Evolutionary conservation across 1,140 invertebrate genomes (phyloP).

Genomic region (Aphidius ervi): DNA sequence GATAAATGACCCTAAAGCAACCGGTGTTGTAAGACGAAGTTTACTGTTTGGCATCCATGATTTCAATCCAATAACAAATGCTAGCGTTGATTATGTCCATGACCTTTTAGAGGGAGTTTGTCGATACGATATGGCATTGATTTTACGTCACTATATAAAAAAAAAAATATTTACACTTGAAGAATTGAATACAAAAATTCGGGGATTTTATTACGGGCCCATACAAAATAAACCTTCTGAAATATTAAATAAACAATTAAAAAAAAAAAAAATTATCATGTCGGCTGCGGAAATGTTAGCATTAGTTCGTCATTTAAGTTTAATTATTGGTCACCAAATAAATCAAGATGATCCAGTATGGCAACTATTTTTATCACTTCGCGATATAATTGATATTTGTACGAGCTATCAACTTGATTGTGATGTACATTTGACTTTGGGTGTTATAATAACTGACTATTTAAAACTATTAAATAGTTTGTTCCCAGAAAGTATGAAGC

Average conservation of each 20-base stretch:
- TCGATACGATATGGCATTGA: slow-evolving; percentile 9
- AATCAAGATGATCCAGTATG: neutral
- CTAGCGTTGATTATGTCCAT: slow-evolving; percentile 13
- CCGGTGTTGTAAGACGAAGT: slow-evolving; percentile 16
- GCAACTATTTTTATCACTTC: slow-evolving; percentile 3
- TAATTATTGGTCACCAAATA: slow-evolving; percentile 8
- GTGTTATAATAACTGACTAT: slow-evolving; percentile 4
- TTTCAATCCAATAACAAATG: neutral
- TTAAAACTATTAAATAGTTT: neutral
- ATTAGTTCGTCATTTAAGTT: slow-evolving; percentile 2
- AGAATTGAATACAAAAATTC: slow-evolving; percentile 12
- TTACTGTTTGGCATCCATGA: neutral
- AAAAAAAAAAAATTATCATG: slow-evolving; percentile 22
- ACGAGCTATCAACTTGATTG: slow-evolving; percentile 2
- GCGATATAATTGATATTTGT: slow-evolving; percentile 4
- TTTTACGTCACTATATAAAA: slow-evolving; percentile 7
- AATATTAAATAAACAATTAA: slow-evolving; percentile 9
- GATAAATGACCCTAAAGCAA: slow-evolving; percentile 18
- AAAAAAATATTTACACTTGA: slow-evolving; percentile 14
- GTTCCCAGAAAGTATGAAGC: slow-evolving; percentile 8
- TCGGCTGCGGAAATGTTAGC: slow-evolving; percentile 24
- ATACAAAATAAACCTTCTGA: slow-evolving; percentile 9
- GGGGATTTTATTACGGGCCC: slow-evolving; percentile 14
- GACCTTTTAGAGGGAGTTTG: slow-evolving; percentile 19
- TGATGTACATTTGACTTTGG: neutral